These are phyloP conservation scores for Enteromius paludinosus DNA, from an alignment of 2,797 vertebrate genomes.

Conservation along the genomic window DNA sequence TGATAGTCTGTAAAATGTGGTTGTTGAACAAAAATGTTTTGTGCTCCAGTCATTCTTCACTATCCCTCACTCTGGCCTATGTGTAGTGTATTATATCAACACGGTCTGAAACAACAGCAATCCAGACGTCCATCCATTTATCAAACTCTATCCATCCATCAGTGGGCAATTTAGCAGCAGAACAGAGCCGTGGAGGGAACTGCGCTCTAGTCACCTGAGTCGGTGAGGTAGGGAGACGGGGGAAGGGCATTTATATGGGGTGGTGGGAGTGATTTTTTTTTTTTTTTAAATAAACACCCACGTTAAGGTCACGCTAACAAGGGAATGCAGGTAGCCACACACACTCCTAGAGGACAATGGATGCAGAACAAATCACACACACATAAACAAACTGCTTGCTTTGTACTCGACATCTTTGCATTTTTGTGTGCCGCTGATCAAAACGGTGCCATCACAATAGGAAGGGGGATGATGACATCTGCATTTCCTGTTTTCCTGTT, in stretches of 20 bases:
- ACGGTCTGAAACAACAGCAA: conserved; percentile 43
- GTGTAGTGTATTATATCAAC: conserved; percentile 44
- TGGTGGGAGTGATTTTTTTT: conserved; percentile 24
- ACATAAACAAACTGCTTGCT: conserved; percentile 30
- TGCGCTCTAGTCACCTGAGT: conserved; percentile 36
- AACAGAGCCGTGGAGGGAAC: conserved; percentile 26
- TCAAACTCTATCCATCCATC: conserved; percentile 54
- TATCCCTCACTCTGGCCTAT: conserved; percentile 37
- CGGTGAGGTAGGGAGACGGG: conserved; percentile 15
- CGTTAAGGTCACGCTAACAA: conserved; percentile 41
- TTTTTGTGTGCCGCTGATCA: conserved; percentile 43
- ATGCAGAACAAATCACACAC: conserved; percentile 7
- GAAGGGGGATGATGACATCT: conserved; percentile 54
- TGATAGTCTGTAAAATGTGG: conserved; percentile 49
- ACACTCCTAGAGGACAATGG: conserved; percentile 14
- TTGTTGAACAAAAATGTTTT: conserved; percentile 51
- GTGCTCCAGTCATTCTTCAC: conserved; percentile 47
- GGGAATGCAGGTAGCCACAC: conserved; percentile 2
- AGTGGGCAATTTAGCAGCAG: conserved; percentile 41
- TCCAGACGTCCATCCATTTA: conserved; percentile 41
- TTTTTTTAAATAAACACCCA: conserved; percentile 41
- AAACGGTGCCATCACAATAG: conserved; percentile 51
- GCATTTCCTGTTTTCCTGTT: conserved; percentile 56
- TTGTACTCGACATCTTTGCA: conserved; percentile 37
- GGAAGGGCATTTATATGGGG: conserved; percentile 27